Evolutionary conservation across 2,888 invertebrate species (phyloP).

Genomic region (Belgica antarctica): DNA sequence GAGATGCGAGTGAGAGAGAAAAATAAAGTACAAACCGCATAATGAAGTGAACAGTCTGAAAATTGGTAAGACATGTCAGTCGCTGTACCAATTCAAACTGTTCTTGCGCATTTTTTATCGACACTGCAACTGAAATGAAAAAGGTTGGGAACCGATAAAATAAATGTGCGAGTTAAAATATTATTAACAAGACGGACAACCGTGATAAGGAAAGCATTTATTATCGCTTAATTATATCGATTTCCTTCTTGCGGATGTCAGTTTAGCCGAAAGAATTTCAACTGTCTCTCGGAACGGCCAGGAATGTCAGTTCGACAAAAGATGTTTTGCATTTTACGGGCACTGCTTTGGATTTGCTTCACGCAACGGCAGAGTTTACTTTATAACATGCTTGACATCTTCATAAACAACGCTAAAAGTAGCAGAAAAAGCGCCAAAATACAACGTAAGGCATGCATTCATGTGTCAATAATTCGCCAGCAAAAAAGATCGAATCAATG

Average conservation of each 20-base stretch:
- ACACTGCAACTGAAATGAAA: slow-evolving; percentile 2
- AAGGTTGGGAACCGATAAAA: slow-evolving; percentile 24
- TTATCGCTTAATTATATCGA: slow-evolving; percentile 37
- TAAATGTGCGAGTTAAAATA: slow-evolving; percentile 37
- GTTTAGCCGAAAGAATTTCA: background rate
- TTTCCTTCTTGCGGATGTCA: background rate
- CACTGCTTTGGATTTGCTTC: background rate
- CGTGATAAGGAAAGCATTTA: slow-evolving; percentile 33
- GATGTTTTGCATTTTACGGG: slow-evolving; percentile 14
- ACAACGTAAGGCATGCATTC: background rate
- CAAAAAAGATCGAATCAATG: background rate
- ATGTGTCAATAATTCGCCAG: slow-evolving; percentile 24
- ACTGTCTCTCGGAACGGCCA: background rate
- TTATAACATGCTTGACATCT: too few relatives aligned
- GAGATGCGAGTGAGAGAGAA: slow-evolving; percentile 20
- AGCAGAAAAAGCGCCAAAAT: background rate
- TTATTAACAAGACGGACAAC: slow-evolving; percentile 42
- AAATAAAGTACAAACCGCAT: slow-evolving; percentile 34
- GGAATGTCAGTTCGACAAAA: background rate
- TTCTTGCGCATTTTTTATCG: background rate
- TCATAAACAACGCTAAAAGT: slow-evolving; percentile 22
- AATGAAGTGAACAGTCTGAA: slow-evolving; percentile 42
- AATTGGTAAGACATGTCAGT: slow-evolving; percentile 16
- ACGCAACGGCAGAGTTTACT: background rate
- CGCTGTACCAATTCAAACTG: background rate